Percentiles rank a stretch among this genome's conserved stretches.
Evolutionary conservation across 1,140 invertebrate genomes (phyloP).

Genomic region (Drosophila rufa): DNA sequence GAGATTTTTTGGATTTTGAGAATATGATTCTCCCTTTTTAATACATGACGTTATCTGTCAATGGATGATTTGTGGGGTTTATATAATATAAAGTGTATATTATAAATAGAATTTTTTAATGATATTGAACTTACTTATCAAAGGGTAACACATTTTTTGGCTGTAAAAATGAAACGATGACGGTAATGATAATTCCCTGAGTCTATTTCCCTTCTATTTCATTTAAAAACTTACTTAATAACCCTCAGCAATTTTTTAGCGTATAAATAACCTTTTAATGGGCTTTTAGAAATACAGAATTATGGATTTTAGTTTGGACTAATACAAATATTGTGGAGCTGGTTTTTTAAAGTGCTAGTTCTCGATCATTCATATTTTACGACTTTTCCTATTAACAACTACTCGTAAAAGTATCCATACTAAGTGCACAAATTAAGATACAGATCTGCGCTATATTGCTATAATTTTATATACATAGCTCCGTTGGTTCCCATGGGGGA

Average conservation of each 20-base stretch:
- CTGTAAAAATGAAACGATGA: too few species aligned
- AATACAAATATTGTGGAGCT: not conserved
- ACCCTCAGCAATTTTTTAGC: too few species aligned
- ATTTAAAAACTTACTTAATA: not conserved
- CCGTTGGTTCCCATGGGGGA: not conserved
- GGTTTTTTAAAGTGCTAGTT: not conserved
- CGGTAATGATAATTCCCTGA: not conserved
- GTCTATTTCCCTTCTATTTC: not conserved
- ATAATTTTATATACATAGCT: not conserved
- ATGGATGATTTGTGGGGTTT: not conserved
- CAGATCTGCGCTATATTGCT: not conserved
- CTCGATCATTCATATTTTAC: constrained; percentile 1
- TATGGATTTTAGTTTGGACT: not conserved
- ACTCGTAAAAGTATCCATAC: not conserved
- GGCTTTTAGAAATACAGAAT: too few species aligned
- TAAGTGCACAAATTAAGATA: constrained; percentile 7
- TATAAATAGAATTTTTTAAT: not conserved
- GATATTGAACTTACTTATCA: not conserved
- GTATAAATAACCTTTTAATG: not conserved
- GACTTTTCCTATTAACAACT: constrained; percentile 7
- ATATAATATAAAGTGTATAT: too few species aligned
- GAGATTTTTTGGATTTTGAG: not conserved
- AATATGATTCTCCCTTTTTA: constrained; percentile 5
- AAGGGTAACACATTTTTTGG: too few species aligned
- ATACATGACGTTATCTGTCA: constrained; percentile 13